Evolutionary conservation across 2,113 vertebrate genomes (phyloP).

Genomic region (Larimichthys polyactis): DNA sequence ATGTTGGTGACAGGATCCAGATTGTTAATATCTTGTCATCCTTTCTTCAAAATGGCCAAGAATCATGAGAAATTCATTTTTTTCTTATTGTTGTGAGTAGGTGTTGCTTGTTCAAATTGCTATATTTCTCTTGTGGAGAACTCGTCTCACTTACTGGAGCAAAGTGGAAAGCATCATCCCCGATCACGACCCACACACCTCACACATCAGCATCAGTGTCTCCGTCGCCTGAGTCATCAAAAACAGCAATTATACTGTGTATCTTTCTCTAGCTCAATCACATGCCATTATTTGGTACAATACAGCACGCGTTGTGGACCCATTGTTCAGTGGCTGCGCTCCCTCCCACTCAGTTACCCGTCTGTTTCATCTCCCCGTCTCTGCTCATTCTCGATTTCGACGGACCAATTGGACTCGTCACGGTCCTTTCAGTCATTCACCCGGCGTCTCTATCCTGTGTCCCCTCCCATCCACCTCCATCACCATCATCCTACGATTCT

Average conservation of each 20-base stretch:
- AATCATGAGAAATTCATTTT: background rate
- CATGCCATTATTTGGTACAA: slow-evolving; percentile 8
- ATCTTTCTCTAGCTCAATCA: slow-evolving; percentile 13
- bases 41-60: background rate
- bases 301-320: background rate
- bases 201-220: slow-evolving; percentile 2
- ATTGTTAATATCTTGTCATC: background rate
- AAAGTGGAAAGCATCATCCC: slow-evolving; percentile 19
- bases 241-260: slow-evolving; percentile 8
- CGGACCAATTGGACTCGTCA: background rate
- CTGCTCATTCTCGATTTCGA: slow-evolving; percentile 4
- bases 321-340: slow-evolving; percentile 3
- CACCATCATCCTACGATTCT: slow-evolving; percentile 3
- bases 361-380: background rate
- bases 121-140: background rate
- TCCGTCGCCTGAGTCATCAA: slow-evolving; percentile 7
- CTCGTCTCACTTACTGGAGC: background rate
- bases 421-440: slow-evolving; percentile 25
- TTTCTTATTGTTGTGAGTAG: background rate
- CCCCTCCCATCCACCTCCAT: slow-evolving; percentile 3
- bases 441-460: background rate
- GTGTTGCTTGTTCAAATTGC: background rate
- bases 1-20: background rate
- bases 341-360: slow-evolving; percentile 22
- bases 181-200: slow-evolving; percentile 24